These are phyloP conservation scores for Condylura cristata DNA, from an alignment of 2,113 vertebrate genomes.

Conservation along the genomic window DNA sequence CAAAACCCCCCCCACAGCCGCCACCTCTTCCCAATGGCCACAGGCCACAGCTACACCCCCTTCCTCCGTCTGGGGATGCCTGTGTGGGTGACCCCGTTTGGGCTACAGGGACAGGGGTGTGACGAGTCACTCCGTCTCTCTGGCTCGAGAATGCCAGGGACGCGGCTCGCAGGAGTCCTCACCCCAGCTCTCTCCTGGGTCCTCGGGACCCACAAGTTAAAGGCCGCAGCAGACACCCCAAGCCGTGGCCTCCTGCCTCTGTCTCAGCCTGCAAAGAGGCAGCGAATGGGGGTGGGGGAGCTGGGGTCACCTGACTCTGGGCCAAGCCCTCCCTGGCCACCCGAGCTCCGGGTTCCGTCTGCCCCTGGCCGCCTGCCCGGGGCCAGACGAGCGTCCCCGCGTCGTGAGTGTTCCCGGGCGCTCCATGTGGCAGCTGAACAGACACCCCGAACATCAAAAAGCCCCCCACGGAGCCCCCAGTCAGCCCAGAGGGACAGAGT, in stretches of 20 bases:
- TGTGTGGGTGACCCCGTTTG: not conserved
- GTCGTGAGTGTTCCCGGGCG: no score
- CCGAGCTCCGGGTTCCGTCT: no score
- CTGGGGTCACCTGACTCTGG: no score
- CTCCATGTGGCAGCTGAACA: no score
- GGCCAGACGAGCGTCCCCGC: no score
- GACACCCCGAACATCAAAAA: no score
- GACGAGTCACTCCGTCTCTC: not conserved
- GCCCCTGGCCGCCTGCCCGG: no score
- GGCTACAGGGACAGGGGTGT: not conserved
- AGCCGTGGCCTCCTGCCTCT: no score
- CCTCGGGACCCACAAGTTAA: fast-evolving
- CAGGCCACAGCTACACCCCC: not conserved
- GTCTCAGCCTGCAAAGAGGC: no score
- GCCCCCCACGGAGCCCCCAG: conserved; percentile 50
- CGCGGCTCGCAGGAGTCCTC: no score
- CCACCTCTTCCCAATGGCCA: not conserved
- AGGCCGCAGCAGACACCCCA: not conserved
- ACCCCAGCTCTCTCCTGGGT: not conserved
- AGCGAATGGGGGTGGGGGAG: no score
- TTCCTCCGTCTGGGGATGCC: not conserved
- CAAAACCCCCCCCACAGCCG: not conserved
- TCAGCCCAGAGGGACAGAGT: conserved; percentile 29
- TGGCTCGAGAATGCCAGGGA: not conserved
- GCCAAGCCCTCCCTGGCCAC: no score